These are phyloP conservation scores for Sicus ferrugineus DNA, from an alignment of 2,888 invertebrate species.

Conservation along the genomic window DNA sequence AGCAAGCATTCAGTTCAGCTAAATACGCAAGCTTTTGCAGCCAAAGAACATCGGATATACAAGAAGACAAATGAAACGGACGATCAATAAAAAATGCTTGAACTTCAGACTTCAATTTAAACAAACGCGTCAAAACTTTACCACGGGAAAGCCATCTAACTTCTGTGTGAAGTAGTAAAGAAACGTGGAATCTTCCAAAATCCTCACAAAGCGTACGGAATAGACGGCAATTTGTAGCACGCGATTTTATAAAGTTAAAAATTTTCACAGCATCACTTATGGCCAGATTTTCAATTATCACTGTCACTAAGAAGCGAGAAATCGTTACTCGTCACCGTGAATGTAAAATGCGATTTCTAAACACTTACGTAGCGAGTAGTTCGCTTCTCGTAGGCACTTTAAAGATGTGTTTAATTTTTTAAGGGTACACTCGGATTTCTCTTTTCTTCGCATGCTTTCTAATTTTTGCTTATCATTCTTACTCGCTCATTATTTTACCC, in stretches of 20 bases:
- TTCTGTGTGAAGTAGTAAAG: slow-evolving; percentile 8
- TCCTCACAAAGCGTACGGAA: background rate
- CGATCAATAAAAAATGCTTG: slow-evolving; percentile 6
- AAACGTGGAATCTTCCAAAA: background rate
- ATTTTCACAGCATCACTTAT: background rate
- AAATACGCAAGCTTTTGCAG: slow-evolving; percentile 10
- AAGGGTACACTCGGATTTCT: no score
- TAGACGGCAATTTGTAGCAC: background rate
- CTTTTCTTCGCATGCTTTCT: no score
- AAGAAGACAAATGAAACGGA: slow-evolving; percentile 10
- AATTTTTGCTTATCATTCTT: no score
- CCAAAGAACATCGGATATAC: slow-evolving; percentile 14
- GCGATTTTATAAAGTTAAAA: background rate
- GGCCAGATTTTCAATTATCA: no score
- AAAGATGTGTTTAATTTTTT: no score
- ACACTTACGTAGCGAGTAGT: no score
- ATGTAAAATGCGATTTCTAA: no score
- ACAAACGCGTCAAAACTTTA: slow-evolving; percentile 10
- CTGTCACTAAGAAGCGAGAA: no score
- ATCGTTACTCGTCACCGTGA: no score
- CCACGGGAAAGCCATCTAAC: slow-evolving; percentile 4
- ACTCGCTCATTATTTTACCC: no score
- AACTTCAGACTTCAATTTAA: slow-evolving; percentile 15
- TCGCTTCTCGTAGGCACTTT: no score
- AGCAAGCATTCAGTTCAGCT: background rate